These are phyloP conservation scores for Hystrix cristata DNA, from an alignment of 2,113 vertebrate species.

Conservation along the genomic window DNA sequence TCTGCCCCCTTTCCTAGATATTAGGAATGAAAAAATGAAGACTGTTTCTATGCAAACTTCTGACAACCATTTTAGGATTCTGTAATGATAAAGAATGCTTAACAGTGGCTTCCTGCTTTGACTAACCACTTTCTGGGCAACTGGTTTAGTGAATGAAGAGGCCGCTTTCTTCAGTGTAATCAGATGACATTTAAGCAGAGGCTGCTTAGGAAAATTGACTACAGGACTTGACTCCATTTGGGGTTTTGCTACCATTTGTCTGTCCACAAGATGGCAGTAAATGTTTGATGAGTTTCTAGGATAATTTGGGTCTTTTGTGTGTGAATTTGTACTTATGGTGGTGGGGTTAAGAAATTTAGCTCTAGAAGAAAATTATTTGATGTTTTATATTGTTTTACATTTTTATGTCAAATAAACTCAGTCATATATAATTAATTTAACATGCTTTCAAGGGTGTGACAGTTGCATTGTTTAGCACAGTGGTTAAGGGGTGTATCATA, in stretches of 20 bases:
- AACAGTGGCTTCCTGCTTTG: slow-evolving; percentile 67
- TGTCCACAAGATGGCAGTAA: slow-evolving; percentile 88
- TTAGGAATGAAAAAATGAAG: slow-evolving; percentile 54
- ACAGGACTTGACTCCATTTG: neutral
- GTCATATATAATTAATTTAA: slow-evolving; percentile 64
- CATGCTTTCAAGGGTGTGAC: slow-evolving; percentile 49
- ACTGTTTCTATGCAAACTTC: slow-evolving; percentile 74
- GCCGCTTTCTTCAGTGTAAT: slow-evolving; percentile 78
- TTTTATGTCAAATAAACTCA: slow-evolving; percentile 57
- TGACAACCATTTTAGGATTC: slow-evolving; percentile 59
- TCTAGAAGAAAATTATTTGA: slow-evolving; percentile 43
- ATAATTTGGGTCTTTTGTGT: slow-evolving; percentile 74
- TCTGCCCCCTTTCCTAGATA: neutral
- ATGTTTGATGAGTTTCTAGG: slow-evolving; percentile 75
- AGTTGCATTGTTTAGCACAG: slow-evolving; percentile 12
- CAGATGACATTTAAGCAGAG: slow-evolving; percentile 54
- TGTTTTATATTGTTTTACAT: slow-evolving; percentile 61
- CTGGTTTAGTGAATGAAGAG: slow-evolving; percentile 81
- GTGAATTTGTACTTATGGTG: neutral
- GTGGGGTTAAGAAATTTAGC: neutral
- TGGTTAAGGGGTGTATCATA: slow-evolving; percentile 3
- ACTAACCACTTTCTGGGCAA: slow-evolving; percentile 74
- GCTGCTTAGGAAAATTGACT: neutral
- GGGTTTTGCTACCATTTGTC: neutral
- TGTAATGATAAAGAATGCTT: slow-evolving; percentile 70